Conservation (phyloP, 64 coral and sea anemone genomes). For the Cladopsammia gracilis region DNA sequence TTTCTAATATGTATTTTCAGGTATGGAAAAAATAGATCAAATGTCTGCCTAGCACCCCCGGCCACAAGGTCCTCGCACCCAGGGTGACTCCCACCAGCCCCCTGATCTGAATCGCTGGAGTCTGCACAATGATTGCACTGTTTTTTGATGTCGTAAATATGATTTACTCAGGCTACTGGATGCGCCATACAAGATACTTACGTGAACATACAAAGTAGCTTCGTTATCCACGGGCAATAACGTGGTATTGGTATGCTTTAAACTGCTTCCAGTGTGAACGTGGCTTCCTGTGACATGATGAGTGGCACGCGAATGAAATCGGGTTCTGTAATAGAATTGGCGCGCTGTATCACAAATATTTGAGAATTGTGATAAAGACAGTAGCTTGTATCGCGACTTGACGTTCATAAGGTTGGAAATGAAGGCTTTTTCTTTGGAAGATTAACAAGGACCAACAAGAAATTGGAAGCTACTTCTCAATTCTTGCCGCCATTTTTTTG, state of each 20-base stretch:
- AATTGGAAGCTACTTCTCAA: too few relatives aligned
- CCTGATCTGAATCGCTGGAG: too few relatives aligned
- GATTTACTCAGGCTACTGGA: too few relatives aligned
- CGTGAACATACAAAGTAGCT: conserved; percentile 72
- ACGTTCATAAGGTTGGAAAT: not conserved
- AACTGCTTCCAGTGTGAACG: not conserved
- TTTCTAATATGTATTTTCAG: too few relatives aligned
- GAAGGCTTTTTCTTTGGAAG: not conserved
- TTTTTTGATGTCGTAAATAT: too few relatives aligned
- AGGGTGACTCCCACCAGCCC: too few relatives aligned
- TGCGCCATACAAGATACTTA: conserved; percentile 43
- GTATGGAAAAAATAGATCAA: too few relatives aligned
- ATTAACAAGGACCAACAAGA: too few relatives aligned
- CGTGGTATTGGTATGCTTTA: not conserved
- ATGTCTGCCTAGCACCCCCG: too few relatives aligned
- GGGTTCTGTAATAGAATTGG: not conserved
- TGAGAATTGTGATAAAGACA: not conserved
- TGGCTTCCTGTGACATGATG: too few relatives aligned
- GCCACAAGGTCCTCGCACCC: too few relatives aligned
- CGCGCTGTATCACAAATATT: not conserved
- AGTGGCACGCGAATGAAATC: not conserved
- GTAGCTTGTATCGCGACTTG: not conserved
- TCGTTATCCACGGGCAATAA: not conserved
- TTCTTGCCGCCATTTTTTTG: not conserved
- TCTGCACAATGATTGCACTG: too few relatives aligned